Conservation (phyloP, 2,797 vertebrate genomes). For the Premnoplex brunnescens region DNA sequence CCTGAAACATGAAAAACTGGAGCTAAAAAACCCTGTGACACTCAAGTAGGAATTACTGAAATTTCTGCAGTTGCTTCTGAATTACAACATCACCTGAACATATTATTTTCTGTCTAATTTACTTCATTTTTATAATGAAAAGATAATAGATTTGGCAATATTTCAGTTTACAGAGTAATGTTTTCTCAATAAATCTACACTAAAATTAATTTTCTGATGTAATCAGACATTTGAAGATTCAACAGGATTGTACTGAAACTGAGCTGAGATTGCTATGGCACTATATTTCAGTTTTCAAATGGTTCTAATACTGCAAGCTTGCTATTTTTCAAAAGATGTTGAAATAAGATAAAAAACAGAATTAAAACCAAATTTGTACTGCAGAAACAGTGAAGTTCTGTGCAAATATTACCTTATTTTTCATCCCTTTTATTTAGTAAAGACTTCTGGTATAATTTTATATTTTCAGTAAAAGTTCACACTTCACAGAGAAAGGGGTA, state of each 20-base stretch:
- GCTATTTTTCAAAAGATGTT: background rate
- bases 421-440: background rate
- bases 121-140: constrained; percentile 24
- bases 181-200: constrained; percentile 40
- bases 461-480: background rate
- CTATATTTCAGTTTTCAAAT: constrained; percentile 1
- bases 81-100: background rate
- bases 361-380: constrained; percentile 4
- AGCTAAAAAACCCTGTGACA: background rate
- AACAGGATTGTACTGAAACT: constrained; percentile 22
- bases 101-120: constrained; percentile 41
- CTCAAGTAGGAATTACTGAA: background rate
- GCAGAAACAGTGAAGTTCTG: background rate
- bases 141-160: constrained; percentile 1
- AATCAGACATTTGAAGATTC: constrained; percentile 46
- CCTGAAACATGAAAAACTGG: background rate
- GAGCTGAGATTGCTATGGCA: background rate
- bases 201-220: constrained; percentile 33
- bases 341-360: constrained; percentile 12
- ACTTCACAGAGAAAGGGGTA: background rate
- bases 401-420: constrained; percentile 11
- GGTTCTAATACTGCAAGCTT: constrained; percentile 10
- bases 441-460: background rate
- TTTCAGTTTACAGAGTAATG: constrained; percentile 45
- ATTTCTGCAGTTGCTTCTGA: background rate